phyloP scores from a whole-genome alignment of 2,888 invertebrate genomes.

The Agrochola litura region DNA sequence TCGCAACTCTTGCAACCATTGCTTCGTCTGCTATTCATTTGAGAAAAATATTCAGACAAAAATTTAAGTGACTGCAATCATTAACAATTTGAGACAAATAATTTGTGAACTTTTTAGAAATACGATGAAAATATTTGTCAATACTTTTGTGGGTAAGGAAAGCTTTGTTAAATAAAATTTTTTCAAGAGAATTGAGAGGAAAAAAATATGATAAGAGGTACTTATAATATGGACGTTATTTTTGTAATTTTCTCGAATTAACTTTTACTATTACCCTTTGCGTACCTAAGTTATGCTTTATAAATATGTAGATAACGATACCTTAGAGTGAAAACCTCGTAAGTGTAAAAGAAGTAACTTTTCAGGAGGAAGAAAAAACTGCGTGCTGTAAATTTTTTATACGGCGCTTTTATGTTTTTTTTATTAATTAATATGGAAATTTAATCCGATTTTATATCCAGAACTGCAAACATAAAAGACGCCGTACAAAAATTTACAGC shows the following conservation, averaged over 20 bases:
- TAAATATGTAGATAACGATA: not conserved
- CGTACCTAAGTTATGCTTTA: not conserved
- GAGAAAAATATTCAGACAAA: slow-evolving; percentile 30
- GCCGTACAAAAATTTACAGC: too few species aligned
- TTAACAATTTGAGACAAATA: slow-evolving; percentile 12
- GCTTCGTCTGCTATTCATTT: slow-evolving; percentile 46
- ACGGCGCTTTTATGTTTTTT: too few species aligned
- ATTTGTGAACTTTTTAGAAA: not conserved
- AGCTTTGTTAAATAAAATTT: not conserved
- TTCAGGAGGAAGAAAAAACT: too few species aligned
- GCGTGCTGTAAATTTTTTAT: too few species aligned
- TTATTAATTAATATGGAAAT: too few species aligned
- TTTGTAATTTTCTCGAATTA: not conserved
- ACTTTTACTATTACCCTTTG: not conserved
- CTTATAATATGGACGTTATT: not conserved
- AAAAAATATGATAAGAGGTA: not conserved
- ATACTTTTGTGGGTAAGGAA: not conserved
- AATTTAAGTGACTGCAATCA: slow-evolving; percentile 19
- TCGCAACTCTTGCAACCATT: slow-evolving; percentile 75
- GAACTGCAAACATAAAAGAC: too few species aligned
- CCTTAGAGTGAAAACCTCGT: too few species aligned
- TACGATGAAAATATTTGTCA: not conserved
- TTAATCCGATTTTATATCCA: too few species aligned
- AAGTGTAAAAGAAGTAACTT: too few species aligned
- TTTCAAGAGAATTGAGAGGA: not conserved